phyloP scores from a whole-genome alignment of 2,888 invertebrate genomes.

The Adineta ricciae region DNA sequence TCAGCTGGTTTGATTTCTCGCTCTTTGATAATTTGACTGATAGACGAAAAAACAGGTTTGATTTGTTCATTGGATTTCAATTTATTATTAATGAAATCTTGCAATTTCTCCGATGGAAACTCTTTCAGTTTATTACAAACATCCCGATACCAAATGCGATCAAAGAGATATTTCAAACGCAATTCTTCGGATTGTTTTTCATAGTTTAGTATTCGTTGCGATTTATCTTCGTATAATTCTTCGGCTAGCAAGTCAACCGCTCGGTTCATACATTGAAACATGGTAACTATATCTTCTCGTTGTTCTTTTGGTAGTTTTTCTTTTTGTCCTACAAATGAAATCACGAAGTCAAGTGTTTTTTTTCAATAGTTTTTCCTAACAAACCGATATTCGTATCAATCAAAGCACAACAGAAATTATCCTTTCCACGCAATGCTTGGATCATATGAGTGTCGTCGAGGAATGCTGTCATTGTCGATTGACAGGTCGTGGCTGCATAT shows the following conservation, averaged over 20 bases:
- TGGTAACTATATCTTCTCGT: neutral
- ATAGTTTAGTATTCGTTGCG: neutral
- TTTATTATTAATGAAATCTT: neutral
- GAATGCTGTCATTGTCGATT: neutral
- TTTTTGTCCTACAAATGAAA: neutral
- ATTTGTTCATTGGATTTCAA: neutral
- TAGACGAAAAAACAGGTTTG: neutral
- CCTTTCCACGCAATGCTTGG: neutral
- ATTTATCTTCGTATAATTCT: neutral
- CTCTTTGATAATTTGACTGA: neutral
- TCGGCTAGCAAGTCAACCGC: neutral
- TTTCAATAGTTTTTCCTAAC: neutral
- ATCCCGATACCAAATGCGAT: neutral
- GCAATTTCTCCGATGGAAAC: neutral
- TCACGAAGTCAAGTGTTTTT: too few relatives aligned
- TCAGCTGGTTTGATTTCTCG: neutral
- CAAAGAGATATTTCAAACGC: neutral
- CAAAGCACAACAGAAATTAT: constrained; percentile 1
- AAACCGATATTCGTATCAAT: neutral
- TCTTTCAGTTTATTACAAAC: neutral
- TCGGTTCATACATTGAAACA: neutral
- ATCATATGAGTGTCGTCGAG: constrained; percentile 5
- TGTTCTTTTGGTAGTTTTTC: neutral
- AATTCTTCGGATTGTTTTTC: neutral
- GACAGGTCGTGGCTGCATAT: neutral